Percentiles rank a stretch among this genome's conserved stretches.
phyloP scores from a whole-genome alignment of 1,140 invertebrate species.

The Drosophila malerkotliana region DNA sequence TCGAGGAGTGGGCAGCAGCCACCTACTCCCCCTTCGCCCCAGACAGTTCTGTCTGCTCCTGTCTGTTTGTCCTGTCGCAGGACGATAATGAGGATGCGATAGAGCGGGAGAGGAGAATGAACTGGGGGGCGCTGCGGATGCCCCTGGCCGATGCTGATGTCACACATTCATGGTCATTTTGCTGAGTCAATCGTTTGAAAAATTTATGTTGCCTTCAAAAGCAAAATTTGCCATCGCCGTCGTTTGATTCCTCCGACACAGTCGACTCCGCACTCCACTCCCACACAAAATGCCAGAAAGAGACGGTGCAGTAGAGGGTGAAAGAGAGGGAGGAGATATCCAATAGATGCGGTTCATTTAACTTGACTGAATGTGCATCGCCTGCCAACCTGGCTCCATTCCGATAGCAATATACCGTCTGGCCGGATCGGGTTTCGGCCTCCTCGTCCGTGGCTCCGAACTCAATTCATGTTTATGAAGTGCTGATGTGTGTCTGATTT shows the following conservation, averaged over 20 bases:
- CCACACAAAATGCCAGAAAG: constrained; percentile 8
- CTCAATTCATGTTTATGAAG: constrained; percentile 67
- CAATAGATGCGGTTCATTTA: constrained; percentile 81
- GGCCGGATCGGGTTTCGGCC: constrained; percentile 23
- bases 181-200: constrained; percentile 81
- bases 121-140: not conserved
- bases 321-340: constrained; percentile 52
- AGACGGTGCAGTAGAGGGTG: not conserved
- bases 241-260: constrained; percentile 45
- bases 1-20: not conserved
- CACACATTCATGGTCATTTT: constrained; percentile 81
- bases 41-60: constrained; percentile 5
- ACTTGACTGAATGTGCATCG: constrained; percentile 77
- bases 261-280: constrained; percentile 1
- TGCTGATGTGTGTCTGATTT: constrained; percentile 74
- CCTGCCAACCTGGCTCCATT: constrained; percentile 52
- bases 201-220: constrained; percentile 82
- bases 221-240: constrained; percentile 72
- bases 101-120: not conserved
- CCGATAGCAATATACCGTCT: constrained; percentile 5
- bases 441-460: constrained; percentile 18
- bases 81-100: constrained; percentile 36
- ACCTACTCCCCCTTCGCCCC: not conserved
- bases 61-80: constrained; percentile 27
- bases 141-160: constrained; percentile 67